Evolutionary conservation across 2,888 invertebrate species (phyloP), one percentile per base, ranked within the genome.

Genomic region (Xiphydria camelus): DNA sequence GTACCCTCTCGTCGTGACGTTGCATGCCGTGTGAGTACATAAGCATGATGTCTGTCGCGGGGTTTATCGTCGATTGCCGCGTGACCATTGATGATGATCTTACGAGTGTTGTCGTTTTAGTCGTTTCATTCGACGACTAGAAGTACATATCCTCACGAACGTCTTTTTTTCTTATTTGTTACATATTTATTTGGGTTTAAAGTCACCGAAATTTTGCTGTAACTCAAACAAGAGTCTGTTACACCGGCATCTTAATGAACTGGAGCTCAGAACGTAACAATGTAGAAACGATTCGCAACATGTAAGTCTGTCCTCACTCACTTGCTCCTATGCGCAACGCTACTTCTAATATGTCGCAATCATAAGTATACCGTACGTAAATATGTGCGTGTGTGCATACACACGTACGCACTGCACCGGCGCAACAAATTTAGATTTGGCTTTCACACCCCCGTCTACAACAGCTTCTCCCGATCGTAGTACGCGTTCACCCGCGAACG

Each of bases 191-290:
- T 75, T 69, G 70, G 69, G 67, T 64, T 65, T 70, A 70, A 73
- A 75, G 74, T 70, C 74, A 68, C 64, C 74, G 73, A 75, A 73
- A 75, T 75, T 75, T 74, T 73, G 75, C 73, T 73, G 73, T 75
- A 73, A 75, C 69, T 70, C 75, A 64, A 75, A 73, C 73, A 73
- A 75, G 73, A 74, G 70, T 70, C 66, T 75, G 73, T 72, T 75
- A 70, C 75, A 75, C 56, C 75, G 75, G 62, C 75, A 74, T 64
- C 74, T 75, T 68, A 74, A 75, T 61, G 73, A 73, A 73, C 73
- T 75, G 74, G 75, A 75, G 73, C 73, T 74, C 73, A 73, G 69
- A 75, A 73, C 72, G 66, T 75, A 75, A 72, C 70, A 70, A 69
- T 68, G 50, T 65, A 66, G 64, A 69, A 69, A 74, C 68, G 70